A percentile compares a stretch with the other conserved stretches of the same genome.
phyloP scores from a whole-genome alignment of 2,888 invertebrate genomes.

The Lithophane socia region DNA sequence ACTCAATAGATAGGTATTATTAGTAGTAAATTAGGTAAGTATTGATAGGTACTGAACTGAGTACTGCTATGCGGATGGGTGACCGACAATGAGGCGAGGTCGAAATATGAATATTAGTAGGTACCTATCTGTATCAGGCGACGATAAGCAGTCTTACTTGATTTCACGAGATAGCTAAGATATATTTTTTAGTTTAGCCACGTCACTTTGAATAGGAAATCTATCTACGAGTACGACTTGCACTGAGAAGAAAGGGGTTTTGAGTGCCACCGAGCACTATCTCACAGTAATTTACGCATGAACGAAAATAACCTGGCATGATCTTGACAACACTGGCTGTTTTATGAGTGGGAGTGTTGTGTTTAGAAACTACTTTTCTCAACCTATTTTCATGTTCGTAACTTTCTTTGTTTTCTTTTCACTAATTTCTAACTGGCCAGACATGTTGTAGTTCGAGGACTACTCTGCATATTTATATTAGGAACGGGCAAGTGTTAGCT shows the following conservation, averaged over 20 bases:
- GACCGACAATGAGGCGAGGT: slow-evolving; percentile 51
- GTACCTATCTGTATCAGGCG: slow-evolving; percentile 30
- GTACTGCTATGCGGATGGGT: slow-evolving; percentile 40
- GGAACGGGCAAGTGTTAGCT: slow-evolving; percentile 25
- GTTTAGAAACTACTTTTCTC: slow-evolving; percentile 50
- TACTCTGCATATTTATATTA: slow-evolving; percentile 30
- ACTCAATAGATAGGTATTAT: slow-evolving; percentile 7
- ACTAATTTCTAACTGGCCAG: slow-evolving; percentile 8
- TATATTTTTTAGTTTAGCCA: slow-evolving; percentile 12
- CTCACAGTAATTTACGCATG: slow-evolving; percentile 40
- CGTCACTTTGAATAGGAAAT: slow-evolving; percentile 33
- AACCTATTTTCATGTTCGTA: slow-evolving; percentile 30
- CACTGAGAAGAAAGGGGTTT: slow-evolving; percentile 20
- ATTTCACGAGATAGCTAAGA: slow-evolving; percentile 35
- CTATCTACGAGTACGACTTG: slow-evolving; percentile 10
- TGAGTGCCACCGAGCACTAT: slow-evolving; percentile 18
- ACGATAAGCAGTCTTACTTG: slow-evolving; percentile 33
- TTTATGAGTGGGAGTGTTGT: slow-evolving; percentile 48
- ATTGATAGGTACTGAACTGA: neutral
- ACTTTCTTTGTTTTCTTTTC: slow-evolving; percentile 25
- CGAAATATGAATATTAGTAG: slow-evolving; percentile 16
- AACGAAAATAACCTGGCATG: slow-evolving; percentile 50
- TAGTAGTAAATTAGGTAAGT: slow-evolving; percentile 8
- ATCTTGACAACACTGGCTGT: slow-evolving; percentile 51
- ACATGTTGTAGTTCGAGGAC: slow-evolving; percentile 13